phyloP scores from a whole-genome alignment of 2,797 vertebrate genomes.

The Bradypodion ventrale region DNA sequence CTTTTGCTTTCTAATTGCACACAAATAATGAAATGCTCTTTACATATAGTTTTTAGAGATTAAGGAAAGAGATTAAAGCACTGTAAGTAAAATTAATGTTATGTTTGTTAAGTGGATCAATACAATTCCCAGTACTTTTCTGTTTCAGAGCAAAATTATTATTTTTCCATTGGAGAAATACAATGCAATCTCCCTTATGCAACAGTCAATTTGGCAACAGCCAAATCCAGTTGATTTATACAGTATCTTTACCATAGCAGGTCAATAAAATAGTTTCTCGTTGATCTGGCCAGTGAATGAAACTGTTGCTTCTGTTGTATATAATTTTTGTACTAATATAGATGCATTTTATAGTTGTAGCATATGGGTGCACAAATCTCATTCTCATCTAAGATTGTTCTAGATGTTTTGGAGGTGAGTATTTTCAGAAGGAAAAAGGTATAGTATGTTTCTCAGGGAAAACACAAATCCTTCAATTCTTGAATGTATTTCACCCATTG shows the following conservation, averaged over 20 bases:
- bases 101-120: not conserved
- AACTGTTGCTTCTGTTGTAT: not conserved
- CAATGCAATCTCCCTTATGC: not conserved
- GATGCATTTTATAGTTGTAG: too few relatives aligned
- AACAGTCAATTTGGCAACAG: not conserved
- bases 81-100: slow-evolving; percentile 36
- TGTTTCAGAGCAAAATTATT: slow-evolving; percentile 8
- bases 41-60: slow-evolving; percentile 30
- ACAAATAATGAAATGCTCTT: slow-evolving; percentile 26
- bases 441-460: not conserved
- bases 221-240: not conserved
- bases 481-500: not conserved
- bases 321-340: not conserved
- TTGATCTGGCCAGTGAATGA: not conserved
- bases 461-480: not conserved
- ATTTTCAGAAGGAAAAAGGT: not conserved
- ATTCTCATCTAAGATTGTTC: not conserved
- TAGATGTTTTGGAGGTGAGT: not conserved
- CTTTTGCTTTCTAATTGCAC: slow-evolving; percentile 41
- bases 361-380: not conserved
- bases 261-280: not conserved
- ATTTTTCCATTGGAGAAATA: not conserved
- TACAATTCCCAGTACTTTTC: not conserved
- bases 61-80: slow-evolving; percentile 25
- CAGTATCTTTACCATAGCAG: not conserved